Base-by-base conservation (phyloP, 2,113 vertebrate species). In the Micromys minutus region DNA sequence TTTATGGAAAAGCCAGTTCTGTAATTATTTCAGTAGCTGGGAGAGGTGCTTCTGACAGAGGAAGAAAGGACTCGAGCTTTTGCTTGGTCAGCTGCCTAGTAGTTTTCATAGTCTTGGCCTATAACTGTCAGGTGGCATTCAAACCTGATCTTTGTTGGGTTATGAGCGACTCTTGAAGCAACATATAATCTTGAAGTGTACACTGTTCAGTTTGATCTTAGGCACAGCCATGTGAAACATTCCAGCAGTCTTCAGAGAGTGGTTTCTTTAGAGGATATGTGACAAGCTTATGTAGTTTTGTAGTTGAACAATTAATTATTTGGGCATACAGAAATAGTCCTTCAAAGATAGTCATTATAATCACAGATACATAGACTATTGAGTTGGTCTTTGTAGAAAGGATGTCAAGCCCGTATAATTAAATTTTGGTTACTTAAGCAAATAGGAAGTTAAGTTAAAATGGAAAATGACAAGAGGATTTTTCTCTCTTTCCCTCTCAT, bases 51-150 rank as follows among this genome's bases (percentile, higher is more conserved):
- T 92, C 76, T 90, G 42, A 97, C 31, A 74, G 80, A 90, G 81
- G 65, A 92, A 69, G 65, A 87, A 88, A 92, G 72, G 67, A 47
- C 91, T 94, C 75, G 80, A 88, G 87, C 94, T 95, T 97, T 92
- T 79, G 81, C 67, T 63, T 96, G 88, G 77, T 93, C 65, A 96
- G 61, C 79, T 96, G 80, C 76, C 95, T 8, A 83, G 50, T 95
- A 83, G 92, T 95, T 95, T n/a, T 96, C 74, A 31, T 95, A 87
- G 95, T 96, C 31, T 95, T 93, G 47, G 55, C 87, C 96, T 95
- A 10, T 96, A 96, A 95, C 96, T 92, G 71, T 57, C 94, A 95
- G 65, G 65, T 86, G 79, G 84, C 52, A 36, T 92, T 88, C 87
- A 77, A 65, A 90, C 87, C 80, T 97, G 75, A 75, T 97, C 65